phyloP scores from a whole-genome alignment of 2,888 invertebrate species.

The Acrobasis suavella region DNA sequence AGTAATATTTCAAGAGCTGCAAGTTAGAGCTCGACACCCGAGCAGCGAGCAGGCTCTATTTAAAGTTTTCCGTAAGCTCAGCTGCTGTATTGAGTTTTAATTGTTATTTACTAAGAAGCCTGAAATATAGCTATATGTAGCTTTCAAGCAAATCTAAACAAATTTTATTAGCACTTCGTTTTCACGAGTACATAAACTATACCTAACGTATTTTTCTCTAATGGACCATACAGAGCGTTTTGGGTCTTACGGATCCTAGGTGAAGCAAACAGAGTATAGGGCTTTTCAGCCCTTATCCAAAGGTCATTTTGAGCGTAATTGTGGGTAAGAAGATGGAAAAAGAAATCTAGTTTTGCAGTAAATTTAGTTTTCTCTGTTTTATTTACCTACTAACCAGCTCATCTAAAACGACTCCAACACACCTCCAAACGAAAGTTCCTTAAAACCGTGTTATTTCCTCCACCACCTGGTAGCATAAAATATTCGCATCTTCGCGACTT shows the following conservation, averaged over 20 bases:
- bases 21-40: constrained; percentile 12
- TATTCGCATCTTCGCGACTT: constrained; percentile 1
- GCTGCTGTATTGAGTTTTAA: constrained; percentile 8
- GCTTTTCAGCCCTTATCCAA: no score
- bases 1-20: constrained; percentile 12
- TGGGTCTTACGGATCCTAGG: no score
- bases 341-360: no score
- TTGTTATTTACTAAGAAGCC: constrained; percentile 9
- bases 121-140: background rate
- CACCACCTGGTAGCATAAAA: constrained; percentile 9
- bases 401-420: no score
- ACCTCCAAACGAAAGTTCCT: background rate
- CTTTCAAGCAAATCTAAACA: background rate
- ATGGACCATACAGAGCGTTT: no score
- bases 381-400: no score
- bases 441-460: background rate
- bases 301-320: no score
- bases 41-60: constrained; percentile 10
- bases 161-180: background rate
- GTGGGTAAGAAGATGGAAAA: no score
- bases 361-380: no score
- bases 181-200: no score
- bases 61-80: constrained; percentile 12
- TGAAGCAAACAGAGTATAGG: no score
- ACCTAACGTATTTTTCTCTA: no score